Evolutionary conservation across 2,797 vertebrate species (phyloP), one percentile per base, ranked within the genome.

Genomic region (Sciaenops ocellatus): DNA sequence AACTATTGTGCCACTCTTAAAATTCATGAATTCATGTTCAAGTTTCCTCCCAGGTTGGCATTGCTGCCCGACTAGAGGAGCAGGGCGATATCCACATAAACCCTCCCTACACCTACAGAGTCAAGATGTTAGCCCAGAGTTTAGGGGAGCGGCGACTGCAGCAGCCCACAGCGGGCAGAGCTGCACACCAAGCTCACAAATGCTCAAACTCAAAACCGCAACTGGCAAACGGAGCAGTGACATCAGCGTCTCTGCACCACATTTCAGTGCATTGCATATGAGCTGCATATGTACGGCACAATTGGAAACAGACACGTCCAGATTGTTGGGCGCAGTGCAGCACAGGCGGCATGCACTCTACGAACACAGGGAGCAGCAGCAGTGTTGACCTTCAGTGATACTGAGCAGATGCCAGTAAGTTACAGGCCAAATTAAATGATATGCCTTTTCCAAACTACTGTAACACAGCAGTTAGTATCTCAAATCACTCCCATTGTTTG

Each of bases 181-280:
- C 67, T 69, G 61, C 82, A 82, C 75, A 64, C 73, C 66, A 10
- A 78, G 77, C 84, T 72, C 73, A 48, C 73, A 89, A 87, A 87
- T n/a, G 22, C 66, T 85, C 77, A 69, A 84, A 78, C 86, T 78
- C 82, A 69, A 88, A 91, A 86, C 89, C 84, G 69, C 85, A 85
- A 79, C 80, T 87, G 80, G 87, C 79, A 80, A 87, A 84, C 3
- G 18, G 44, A 87, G 83, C 55, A 17, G 82, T 93, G 93, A 93
- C 91, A 86, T 94, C 92, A 94, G 83, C 68, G 28, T 84, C 80
- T 90, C 81, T 80, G 80, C 76, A 61, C 75, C 86, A 79, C 81
- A 79, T 88, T 85, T 89, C 72, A 76, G 67, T 50, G 79, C 59
- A 1, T 51, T 51, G 73, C 91, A 90, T 83, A 85, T 78, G 88